Base-by-base conservation (phyloP, 2,113 vertebrate genomes). In the Calidris pygmaea region DNA sequence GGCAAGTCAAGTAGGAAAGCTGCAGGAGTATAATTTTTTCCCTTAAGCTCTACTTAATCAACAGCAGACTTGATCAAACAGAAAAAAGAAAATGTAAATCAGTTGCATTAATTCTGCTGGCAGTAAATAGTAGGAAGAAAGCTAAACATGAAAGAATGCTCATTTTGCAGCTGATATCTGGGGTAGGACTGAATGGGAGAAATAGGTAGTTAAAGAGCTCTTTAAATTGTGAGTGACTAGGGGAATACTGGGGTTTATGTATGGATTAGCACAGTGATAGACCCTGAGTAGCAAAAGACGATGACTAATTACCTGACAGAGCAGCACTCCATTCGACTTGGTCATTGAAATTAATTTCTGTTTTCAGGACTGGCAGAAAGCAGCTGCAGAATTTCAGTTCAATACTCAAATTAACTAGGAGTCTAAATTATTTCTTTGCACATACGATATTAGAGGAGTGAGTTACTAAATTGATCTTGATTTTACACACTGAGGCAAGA, bases 251-350 rank as follows among this genome's bases (percentile, higher is more conserved):
- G 93, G 98, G 97, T 98, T 98, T 98, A 97, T 96, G 98, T 99
- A 99, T 99, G 98, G 99, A 99, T 99, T 99, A 99, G 97, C 98
- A 96, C 97, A 58, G 97, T 98, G 98, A 99, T 99, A 98, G 98
- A 98, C 98, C 97, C 95, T 98, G 98, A 99, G 98, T 98, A 98
- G 98, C 98, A 98, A 97, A 98, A 98, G 98, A 98, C 97, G 97
- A 98, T 99, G 99, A 99, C 98, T 99, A 99, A 99, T 99, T 99
- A 98, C 99, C 99, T 99, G 99, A 99, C 99, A 99, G 97, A 98
- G 97, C 98, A 98, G 98, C 97, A 98, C 98, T 98, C 98, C 97
- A 91, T 97, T 98, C 96, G 96, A 97, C 98, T 99, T 98, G 98
- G 98, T 99, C 99, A 99, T 98, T 98, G 98, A 98, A 98, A 99